phyloP scores from a whole-genome alignment of 2,113 vertebrate species.

The Fulica atra region DNA sequence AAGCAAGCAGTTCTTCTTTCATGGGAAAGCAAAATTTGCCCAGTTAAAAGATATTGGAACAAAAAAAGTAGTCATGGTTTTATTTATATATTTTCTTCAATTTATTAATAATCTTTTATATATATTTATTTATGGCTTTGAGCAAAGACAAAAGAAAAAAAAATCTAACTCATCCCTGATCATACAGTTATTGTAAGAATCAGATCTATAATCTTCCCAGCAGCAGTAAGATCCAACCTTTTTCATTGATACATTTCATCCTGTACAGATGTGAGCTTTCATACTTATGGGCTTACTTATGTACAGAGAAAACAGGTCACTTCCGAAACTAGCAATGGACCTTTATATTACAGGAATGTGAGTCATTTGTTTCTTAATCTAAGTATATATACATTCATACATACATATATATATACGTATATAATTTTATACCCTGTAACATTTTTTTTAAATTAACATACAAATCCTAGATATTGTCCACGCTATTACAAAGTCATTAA shows the following conservation, averaged over 20 bases:
- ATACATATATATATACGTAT: slow-evolving; percentile 73
- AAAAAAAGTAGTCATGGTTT: slow-evolving; percentile 72
- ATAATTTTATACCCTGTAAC: slow-evolving; percentile 79
- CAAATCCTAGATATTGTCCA: slow-evolving; percentile 75
- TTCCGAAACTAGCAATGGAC: slow-evolving; percentile 73
- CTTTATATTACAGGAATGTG: slow-evolving; percentile 81
- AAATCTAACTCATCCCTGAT: slow-evolving; percentile 75
- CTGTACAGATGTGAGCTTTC: slow-evolving; percentile 79
- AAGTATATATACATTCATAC: slow-evolving; percentile 77
- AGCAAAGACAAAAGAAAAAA: slow-evolving; percentile 83
- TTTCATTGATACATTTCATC: slow-evolving; percentile 78
- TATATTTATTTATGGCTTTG: slow-evolving; percentile 85
- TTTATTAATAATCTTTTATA: slow-evolving; percentile 83
- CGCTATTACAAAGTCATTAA: slow-evolving; percentile 79
- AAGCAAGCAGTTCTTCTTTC: background rate
- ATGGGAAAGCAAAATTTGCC: slow-evolving; percentile 5
- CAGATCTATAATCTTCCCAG: slow-evolving; percentile 69
- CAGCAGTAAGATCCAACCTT: slow-evolving; percentile 73
- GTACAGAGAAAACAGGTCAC: slow-evolving; percentile 79
- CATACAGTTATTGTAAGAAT: slow-evolving; percentile 76
- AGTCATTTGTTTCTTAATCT: slow-evolving; percentile 71
- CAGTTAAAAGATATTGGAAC: slow-evolving; percentile 34
- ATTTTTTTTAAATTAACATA: slow-evolving; percentile 73
- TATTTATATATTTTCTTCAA: slow-evolving; percentile 74
- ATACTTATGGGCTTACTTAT: slow-evolving; percentile 73